Evolutionary conservation across 2,888 invertebrate species (phyloP), one percentile per base, ranked within the genome.

Genomic region (Pseudococcus longispinus): DNA sequence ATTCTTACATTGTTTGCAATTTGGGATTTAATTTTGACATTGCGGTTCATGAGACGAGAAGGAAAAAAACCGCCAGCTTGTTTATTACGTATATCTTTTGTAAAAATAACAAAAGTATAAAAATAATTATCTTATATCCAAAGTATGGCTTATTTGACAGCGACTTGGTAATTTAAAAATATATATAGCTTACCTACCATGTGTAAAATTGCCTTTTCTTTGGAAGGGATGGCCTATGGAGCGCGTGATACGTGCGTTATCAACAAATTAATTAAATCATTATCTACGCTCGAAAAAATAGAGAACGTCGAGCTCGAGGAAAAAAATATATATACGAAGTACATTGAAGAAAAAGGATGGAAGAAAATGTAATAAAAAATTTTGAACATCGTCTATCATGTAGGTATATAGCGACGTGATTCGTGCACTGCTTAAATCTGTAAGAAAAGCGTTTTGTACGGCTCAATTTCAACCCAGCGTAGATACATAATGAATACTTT

Each of bases 401-500:
- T 70, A 70, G 70, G 60, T 60, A 70, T 29, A 65, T 9, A 70
- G 70, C 70, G 29, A 70, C 70, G 70, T 70, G 70, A 70, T 70
- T 70, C 70, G 70, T 70, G 70, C 70, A 70, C 70, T 70, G 70
- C 70, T 70, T 70, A 70, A 70, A 70, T 70, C 70, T 70, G 29
- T 70, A 70, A 70, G 70, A 70, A 70, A 70, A 70, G 29, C 70
- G 70, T 70, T 70, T 70, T 70, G 70, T 70, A 70, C 26, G 29
- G 70, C 70, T 70, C 70, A 70, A 70, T 70, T 70, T 70, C 70
- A 70, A 70, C 70, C 70, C 20, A 23, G 60, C 70, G 70, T 70
- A 70, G 70, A 29, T 70, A 70, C 65, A 84, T 84, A 84, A 84
- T 84, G 84, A 84, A 84, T 84, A 84, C 84, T 65, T 84, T 84